Base-by-base conservation (phyloP, 2,888 invertebrate species). In the Drosophila mimetica region DNA sequence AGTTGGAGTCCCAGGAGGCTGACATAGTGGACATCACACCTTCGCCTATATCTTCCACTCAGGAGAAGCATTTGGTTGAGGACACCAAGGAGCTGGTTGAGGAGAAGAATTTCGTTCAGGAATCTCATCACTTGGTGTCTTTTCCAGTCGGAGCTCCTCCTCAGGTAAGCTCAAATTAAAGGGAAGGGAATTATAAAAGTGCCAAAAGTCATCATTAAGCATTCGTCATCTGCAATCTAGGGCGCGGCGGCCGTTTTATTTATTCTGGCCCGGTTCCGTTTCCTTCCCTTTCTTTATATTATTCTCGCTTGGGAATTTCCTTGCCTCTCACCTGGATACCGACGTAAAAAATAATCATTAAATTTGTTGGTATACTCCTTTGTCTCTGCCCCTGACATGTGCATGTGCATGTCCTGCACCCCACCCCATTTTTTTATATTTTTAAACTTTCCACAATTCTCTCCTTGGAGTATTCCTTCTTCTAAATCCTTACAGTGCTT, bases 41-140 rank as follows among this genome's bases (percentile, higher is more conserved):
- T 16, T 86, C 81, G 4, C 79, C 87, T 7, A 30, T 82, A 25
- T 84, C 83, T 8, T 87, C 73, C 51, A 84, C 88, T 20, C 89
- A 89, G 51, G 90, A 90, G 61, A 90, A 90, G 55, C 88, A 90
- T 74, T 74, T 90, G 8, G 64, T 88, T 2, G 90, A 90, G 54
- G 88, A 89, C 46, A 89, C 89, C 7, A 90, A 89, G 70, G 89
- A 90, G 58, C 66, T 42, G 18, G 8, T 42, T 13, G 58, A 28
- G 34, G 41, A 55, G 14, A 20, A 2, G 8, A 36, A 16, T 2
- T 14, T 61, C 16, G 46, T 71, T 22, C 48, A 59, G 16, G 70
- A 78, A 28, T 18, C 70, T 13, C 50, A 74, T 39, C 22, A 60
- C 22, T 44, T 80, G 73, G 80, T 76, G 37, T 64, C 73, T 57